These are phyloP conservation scores for Phylloscopus whistleri DNA, from an alignment of 2,113 vertebrate genomes.

Conservation along the genomic window DNA sequence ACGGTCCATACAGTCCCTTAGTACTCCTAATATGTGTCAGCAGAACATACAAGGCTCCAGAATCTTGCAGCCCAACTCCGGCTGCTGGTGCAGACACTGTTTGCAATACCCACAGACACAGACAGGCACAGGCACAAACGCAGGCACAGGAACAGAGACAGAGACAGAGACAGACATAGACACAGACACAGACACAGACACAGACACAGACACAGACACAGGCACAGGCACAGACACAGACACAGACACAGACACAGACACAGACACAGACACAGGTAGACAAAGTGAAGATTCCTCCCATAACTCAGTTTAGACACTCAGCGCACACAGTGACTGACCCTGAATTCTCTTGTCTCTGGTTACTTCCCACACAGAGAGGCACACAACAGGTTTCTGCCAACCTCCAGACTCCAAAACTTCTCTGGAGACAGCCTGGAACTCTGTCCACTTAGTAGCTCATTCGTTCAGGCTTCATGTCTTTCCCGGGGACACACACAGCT, in stretches of 20 bases:
- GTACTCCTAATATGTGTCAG: background rate
- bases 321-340: background rate
- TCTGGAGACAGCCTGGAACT: background rate
- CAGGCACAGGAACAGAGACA: too few relatives aligned
- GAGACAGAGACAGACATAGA: too few relatives aligned
- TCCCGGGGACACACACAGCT: background rate
- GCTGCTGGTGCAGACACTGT: background rate
- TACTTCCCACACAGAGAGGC: background rate
- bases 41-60: background rate
- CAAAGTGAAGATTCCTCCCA: background rate
- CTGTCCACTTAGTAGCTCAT: background rate
- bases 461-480: background rate
- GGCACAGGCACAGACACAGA: too few relatives aligned
- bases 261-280: too few relatives aligned
- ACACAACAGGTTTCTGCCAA: background rate
- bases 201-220: too few relatives aligned
- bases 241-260: background rate
- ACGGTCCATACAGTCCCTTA: background rate
- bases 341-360: background rate
- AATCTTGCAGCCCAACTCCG: background rate
- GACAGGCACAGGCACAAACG: too few relatives aligned
- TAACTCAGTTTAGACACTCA: background rate
- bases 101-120: background rate
- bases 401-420: fast-evolving
- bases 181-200: too few relatives aligned